Conservation (phyloP, 1,140 invertebrate genomes). For the Nasonia vitripennis region DNA sequence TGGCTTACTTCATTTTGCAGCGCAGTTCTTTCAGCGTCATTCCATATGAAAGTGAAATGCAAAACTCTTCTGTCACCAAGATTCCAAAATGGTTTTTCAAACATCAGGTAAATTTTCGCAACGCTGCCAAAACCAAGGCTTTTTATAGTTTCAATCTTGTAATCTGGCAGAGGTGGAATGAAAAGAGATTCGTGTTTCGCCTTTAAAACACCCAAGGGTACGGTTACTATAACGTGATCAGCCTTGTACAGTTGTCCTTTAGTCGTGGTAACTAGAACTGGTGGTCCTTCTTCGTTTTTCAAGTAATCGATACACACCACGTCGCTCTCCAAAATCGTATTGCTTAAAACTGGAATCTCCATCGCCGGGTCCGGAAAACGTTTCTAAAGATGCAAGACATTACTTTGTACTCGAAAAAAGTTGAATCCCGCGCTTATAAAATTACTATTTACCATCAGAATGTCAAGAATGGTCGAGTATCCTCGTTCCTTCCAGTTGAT, state of each 20-base stretch:
- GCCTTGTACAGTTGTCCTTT: conserved; percentile 65
- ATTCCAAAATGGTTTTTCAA: conserved; percentile 79
- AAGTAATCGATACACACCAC: conserved; percentile 67
- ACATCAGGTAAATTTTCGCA: conserved; percentile 83
- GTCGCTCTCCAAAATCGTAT: conserved; percentile 63
- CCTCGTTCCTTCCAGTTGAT: conserved; percentile 79
- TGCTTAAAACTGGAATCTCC: conserved; percentile 63
- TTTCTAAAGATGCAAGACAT: conserved; percentile 58
- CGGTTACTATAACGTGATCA: conserved; percentile 72
- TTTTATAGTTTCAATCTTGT: conserved; percentile 64
- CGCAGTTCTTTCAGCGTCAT: conserved; percentile 67
- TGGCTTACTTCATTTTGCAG: not conserved
- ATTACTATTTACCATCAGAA: conserved; percentile 76
- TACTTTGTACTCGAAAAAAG: not conserved
- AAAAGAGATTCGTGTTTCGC: conserved; percentile 67
- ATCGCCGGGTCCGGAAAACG: conserved; percentile 61
- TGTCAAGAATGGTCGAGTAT: conserved; percentile 76
- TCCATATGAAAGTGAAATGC: conserved; percentile 76
- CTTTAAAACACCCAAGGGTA: conserved; percentile 74
- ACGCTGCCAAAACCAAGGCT: conserved; percentile 77
- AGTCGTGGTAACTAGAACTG: conserved; percentile 62
- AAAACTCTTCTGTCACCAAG: conserved; percentile 65
- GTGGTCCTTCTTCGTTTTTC: conserved; percentile 54
- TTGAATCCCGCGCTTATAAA: no score
- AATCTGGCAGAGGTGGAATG: conserved; percentile 62